These are phyloP conservation scores for Cervus canadensis DNA, from an alignment of 2,113 vertebrate genomes.

Conservation along the genomic window DNA sequence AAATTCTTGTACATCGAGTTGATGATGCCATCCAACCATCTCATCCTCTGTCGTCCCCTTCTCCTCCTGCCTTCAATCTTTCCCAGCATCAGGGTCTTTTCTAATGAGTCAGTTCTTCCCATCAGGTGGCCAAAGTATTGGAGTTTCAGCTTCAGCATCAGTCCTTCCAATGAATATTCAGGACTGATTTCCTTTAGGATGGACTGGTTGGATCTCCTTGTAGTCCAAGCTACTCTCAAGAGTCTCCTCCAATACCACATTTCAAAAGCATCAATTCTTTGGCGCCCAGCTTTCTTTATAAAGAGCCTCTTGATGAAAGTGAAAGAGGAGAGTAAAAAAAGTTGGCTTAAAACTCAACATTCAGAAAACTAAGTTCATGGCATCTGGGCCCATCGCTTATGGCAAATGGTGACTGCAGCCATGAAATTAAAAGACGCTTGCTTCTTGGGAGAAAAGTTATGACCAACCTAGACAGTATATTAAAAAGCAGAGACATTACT, in stretches of 20 bases:
- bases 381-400: not conserved
- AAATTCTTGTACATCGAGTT: not conserved
- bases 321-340: not conserved
- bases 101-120: not conserved
- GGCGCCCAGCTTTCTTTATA: not conserved
- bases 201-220: not conserved
- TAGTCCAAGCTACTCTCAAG: accelerated
- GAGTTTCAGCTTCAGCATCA: not conserved
- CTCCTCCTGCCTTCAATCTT: not conserved
- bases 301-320: not conserved
- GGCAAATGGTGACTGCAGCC: not conserved
- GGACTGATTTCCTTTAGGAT: not conserved
- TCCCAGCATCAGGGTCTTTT: not conserved
- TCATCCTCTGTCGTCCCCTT: not conserved
- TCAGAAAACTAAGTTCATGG: not conserved
- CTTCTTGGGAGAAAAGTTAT: not conserved
- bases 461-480: not conserved
- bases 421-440: not conserved
- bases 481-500: not conserved
- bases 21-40: not conserved
- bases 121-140: not conserved
- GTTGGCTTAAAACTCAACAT: not conserved
- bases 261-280: not conserved
- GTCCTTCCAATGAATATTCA: not conserved
- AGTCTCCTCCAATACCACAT: not conserved